Evolutionary conservation across 2,888 invertebrate genomes (phyloP).

Genomic region (Clepsis dumicolana): DNA sequence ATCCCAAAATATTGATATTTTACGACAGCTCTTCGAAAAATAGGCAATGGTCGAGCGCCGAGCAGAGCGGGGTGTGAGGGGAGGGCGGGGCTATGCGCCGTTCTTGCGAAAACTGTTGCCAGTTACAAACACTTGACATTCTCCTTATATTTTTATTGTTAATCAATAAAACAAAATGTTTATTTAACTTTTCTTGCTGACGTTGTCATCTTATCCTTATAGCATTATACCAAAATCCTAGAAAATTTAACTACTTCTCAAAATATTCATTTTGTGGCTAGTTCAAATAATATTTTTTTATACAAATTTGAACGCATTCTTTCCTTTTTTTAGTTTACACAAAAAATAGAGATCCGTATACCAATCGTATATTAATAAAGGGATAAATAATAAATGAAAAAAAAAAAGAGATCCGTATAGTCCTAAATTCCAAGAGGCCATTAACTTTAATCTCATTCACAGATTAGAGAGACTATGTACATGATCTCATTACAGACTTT

Average conservation of each 20-base stretch:
- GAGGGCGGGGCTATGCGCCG: slow-evolving; percentile 54
- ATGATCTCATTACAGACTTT: too few relatives aligned
- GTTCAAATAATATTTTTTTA: background rate
- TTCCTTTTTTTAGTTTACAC: background rate
- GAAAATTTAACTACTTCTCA: background rate
- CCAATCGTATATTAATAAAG: too few relatives aligned
- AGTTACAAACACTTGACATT: slow-evolving; percentile 20
- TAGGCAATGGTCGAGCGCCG: slow-evolving; percentile 68
- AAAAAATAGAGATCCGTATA: background rate
- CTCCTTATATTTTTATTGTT: slow-evolving; percentile 24
- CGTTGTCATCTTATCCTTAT: background rate
- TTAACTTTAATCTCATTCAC: too few relatives aligned
- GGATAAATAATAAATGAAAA: too few relatives aligned
- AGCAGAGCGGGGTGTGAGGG: slow-evolving; percentile 64
- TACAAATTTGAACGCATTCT: slow-evolving; percentile 1
- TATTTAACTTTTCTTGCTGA: background rate
- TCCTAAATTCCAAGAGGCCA: too few relatives aligned
- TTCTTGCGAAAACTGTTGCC: slow-evolving; percentile 49
- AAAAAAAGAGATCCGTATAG: too few relatives aligned
- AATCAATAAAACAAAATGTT: slow-evolving; percentile 18
- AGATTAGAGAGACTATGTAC: too few relatives aligned
- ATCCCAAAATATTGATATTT: slow-evolving; percentile 69
- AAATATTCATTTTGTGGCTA: background rate
- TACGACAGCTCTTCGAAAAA: slow-evolving; percentile 60
- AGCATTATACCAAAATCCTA: background rate